phyloP scores from a whole-genome alignment of 1,140 invertebrate species.

The Drosophila tropicalis region DNA sequence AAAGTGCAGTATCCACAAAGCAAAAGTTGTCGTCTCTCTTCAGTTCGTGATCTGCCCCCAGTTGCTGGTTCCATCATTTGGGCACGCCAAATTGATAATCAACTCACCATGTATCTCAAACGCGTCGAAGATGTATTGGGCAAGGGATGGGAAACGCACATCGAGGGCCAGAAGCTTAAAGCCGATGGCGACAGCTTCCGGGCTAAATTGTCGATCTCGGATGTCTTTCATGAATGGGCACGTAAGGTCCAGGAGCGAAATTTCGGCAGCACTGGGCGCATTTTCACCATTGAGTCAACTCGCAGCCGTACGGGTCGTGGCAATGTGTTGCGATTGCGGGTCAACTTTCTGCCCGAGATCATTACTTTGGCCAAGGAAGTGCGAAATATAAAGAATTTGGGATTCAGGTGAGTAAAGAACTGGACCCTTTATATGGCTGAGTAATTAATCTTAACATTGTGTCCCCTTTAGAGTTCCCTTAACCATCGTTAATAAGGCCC shows the following conservation, averaged over 20 bases:
- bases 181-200: constrained; percentile 98
- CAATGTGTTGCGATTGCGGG: constrained; percentile 95
- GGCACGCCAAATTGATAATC: constrained; percentile 99
- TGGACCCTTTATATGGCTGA: neutral
- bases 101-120: constrained; percentile 97
- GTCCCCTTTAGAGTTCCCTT: constrained; percentile 90
- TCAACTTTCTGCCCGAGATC: constrained; percentile 99
- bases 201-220: constrained; percentile 96
- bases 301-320: constrained; percentile 92
- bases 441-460: neutral
- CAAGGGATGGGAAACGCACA: constrained; percentile 99
- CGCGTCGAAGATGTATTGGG: constrained; percentile 98
- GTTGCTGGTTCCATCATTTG: constrained; percentile 99
- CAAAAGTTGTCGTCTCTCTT: constrained; percentile 95
- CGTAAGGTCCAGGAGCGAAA: constrained; percentile 97
- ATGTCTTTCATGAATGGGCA: constrained; percentile 99
- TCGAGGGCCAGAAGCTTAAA: constrained; percentile 99
- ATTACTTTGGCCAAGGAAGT: constrained; percentile 99
- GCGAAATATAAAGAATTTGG: constrained; percentile 97
- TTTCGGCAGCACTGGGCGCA: constrained; percentile 95
- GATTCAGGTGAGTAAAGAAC: constrained; percentile 87
- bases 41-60: constrained; percentile 96
- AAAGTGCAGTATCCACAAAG: constrained; percentile 98
- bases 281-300: constrained; percentile 96
- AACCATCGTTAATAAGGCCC: constrained; percentile 99